These are phyloP conservation scores for Stichodactyla mertensii DNA, from an alignment of 64 coral and sea anemone genomes.

Conservation along the genomic window DNA sequence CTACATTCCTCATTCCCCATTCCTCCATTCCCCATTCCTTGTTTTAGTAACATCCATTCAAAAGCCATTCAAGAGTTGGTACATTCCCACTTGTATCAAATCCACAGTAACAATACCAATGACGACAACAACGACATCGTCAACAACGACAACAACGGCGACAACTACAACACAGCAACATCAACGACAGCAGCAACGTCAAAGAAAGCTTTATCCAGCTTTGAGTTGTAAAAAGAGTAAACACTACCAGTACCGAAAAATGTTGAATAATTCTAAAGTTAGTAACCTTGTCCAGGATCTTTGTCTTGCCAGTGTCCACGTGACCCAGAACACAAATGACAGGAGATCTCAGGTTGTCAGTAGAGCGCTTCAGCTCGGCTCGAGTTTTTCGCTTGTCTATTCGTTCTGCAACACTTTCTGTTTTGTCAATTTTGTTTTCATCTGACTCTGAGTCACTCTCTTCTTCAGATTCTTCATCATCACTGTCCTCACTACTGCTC, in stretches of 20 bases:
- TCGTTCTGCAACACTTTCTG: conserved; percentile 66
- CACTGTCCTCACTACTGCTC: conserved; percentile 37
- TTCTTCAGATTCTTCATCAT: conserved; percentile 63
- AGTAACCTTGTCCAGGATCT: conserved; percentile 96
- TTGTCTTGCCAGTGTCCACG: conserved; percentile 97
- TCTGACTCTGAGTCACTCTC: conserved; percentile 58
- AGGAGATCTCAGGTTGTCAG: conserved; percentile 84
- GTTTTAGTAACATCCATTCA: too few species aligned
- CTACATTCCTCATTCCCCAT: too few species aligned
- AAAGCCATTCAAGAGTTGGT: neutral
- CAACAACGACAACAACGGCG: too few species aligned
- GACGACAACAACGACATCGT: too few species aligned
- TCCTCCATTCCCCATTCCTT: too few species aligned
- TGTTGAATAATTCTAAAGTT: neutral
- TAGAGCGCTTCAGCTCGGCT: conserved; percentile 64
- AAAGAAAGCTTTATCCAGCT: neutral
- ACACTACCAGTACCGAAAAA: too few species aligned
- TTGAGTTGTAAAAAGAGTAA: neutral
- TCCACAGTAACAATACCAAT: neutral
- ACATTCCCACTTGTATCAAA: neutral
- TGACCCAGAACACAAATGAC: conserved; percentile 97
- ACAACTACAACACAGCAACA: too few species aligned
- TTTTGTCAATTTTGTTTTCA: conserved; percentile 32
- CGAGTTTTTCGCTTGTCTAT: conserved; percentile 66
- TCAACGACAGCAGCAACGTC: too few species aligned